Percentiles rank a stretch among this genome's conserved stretches.
Evolutionary conservation across 2,113 vertebrate genomes (phyloP).

Genomic region (Pelecanoides urinatrix): DNA sequence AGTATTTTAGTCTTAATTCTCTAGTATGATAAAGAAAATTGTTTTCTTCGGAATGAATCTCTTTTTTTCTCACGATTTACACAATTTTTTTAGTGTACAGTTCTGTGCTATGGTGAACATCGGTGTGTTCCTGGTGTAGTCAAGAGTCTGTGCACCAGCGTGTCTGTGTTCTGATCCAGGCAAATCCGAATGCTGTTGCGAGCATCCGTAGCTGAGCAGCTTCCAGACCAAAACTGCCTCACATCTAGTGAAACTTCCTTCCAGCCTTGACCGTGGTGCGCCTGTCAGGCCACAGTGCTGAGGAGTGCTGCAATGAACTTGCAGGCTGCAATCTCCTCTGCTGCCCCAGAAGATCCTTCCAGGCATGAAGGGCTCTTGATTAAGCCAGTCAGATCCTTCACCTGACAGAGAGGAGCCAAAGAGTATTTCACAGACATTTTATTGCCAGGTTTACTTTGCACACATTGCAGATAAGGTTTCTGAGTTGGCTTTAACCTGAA

Average conservation of each 20-base stretch:
- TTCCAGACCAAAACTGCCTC: neutral
- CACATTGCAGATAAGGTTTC: constrained; percentile 7
- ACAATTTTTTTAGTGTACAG: fast-evolving
- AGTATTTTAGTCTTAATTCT: neutral
- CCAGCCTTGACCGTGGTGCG: neutral
- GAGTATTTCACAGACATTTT: neutral
- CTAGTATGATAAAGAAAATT: neutral
- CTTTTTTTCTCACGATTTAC: fast-evolving
- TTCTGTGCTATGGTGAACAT: neutral
- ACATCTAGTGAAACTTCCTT: neutral
- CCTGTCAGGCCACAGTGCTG: neutral
- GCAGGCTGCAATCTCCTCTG: neutral
- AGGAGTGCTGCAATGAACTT: neutral
- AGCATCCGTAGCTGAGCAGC: neutral
- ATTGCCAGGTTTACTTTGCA: neutral
- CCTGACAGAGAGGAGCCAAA: neutral
- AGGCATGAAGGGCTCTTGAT: neutral
- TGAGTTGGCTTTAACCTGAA: neutral
- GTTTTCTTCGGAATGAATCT: neutral
- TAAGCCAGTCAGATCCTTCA: neutral
- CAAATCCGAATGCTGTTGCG: fast-evolving
- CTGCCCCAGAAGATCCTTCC: neutral
- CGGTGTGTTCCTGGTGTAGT: neutral
- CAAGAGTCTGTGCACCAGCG: fast-evolving
- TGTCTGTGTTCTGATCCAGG: neutral